Percentiles rank a stretch among this genome's conserved stretches.
Conservation (phyloP, 2,888 invertebrate genomes). For the Coelinius sp. region DNA sequence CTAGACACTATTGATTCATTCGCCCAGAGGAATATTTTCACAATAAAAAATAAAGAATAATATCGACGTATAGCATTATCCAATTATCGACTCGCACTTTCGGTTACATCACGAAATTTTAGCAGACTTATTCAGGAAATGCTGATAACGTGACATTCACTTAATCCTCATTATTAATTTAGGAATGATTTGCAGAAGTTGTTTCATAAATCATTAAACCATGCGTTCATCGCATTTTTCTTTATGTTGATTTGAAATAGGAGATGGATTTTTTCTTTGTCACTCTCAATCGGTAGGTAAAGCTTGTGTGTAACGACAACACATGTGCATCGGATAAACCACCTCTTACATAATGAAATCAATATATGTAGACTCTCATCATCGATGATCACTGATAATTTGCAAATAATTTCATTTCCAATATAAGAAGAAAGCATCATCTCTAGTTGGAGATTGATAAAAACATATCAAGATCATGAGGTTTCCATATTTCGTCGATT, state of each 20-base stretch:
- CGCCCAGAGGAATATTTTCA: too few species aligned
- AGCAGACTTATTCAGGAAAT: background rate
- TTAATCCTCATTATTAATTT: background rate
- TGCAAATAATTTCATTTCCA: background rate
- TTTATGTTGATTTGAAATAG: background rate
- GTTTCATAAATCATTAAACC: background rate
- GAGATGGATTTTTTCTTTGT: background rate
- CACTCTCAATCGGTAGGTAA: background rate
- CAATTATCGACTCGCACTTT: background rate
- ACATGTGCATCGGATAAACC: background rate
- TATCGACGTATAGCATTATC: background rate
- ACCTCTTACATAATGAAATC: background rate
- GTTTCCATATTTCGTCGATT: background rate
- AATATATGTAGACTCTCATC: background rate
- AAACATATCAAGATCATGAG: background rate
- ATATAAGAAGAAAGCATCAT: background rate
- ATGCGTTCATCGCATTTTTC: background rate
- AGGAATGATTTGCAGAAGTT: background rate
- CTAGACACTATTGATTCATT: too few species aligned
- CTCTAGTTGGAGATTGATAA: background rate
- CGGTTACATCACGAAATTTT: background rate
- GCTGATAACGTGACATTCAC: background rate
- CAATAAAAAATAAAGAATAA: background rate
- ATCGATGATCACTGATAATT: background rate
- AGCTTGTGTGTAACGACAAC: background rate